Percentiles rank a stretch among this genome's conserved stretches.
Evolutionary conservation across 2,797 vertebrate species (phyloP).

Genomic region (Myiotriccus ornatus): DNA sequence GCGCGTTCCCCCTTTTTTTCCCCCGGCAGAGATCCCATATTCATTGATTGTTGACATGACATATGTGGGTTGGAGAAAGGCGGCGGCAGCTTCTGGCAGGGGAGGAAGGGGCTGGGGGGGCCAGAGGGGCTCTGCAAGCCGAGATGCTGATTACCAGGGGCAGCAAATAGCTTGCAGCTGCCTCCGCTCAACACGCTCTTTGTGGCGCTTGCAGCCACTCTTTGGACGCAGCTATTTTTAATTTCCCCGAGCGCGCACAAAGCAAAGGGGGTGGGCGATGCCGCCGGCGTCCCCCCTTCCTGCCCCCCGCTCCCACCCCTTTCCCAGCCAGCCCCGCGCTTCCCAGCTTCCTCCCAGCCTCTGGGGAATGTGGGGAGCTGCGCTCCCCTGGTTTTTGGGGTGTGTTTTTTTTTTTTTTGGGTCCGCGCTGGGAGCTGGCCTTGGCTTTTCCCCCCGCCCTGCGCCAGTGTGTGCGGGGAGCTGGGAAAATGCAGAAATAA

Average conservation of each 20-base stretch:
- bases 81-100: slow-evolving; percentile 22
- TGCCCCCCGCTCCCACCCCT: neutral
- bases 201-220: slow-evolving; percentile 18
- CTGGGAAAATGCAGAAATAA: slow-evolving; percentile 74
- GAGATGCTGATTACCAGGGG: slow-evolving; percentile 36
- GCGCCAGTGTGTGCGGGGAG: neutral
- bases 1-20: accelerated
- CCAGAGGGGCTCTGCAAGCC: neutral
- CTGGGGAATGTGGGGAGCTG: neutral
- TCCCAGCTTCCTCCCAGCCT: slow-evolving; percentile 13
- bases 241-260: slow-evolving; percentile 45
- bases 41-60: slow-evolving; percentile 34
- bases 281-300: slow-evolving; percentile 31
- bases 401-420: neutral
- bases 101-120: neutral
- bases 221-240: slow-evolving; percentile 71
- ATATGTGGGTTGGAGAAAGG: slow-evolving; percentile 40
- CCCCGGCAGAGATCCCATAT: neutral
- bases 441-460: neutral
- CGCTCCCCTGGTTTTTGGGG: neutral
- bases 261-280: slow-evolving; percentile 39
- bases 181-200: slow-evolving; percentile 35
- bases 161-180: slow-evolving; percentile 63
- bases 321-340: neutral
- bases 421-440: neutral